These are phyloP conservation scores for Mesoligia furuncula DNA, from an alignment of 2,888 invertebrate genomes.

Conservation along the genomic window DNA sequence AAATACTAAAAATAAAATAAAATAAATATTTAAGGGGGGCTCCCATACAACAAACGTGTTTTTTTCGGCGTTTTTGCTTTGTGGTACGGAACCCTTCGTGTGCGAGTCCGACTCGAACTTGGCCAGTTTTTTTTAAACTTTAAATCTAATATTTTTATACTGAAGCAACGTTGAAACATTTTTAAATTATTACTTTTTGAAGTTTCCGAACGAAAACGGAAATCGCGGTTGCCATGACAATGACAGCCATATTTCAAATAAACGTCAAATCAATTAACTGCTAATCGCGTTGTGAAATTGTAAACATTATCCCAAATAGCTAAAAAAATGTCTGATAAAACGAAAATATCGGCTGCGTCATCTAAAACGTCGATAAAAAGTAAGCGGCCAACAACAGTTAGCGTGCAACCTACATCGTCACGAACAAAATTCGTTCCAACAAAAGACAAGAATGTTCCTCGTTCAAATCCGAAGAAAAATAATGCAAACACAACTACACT, in stretches of 20 bases:
- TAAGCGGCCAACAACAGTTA: conserved; percentile 74
- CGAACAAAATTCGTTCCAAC: conserved; percentile 64
- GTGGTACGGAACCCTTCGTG: too few species aligned
- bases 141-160: too few species aligned
- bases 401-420: conserved; percentile 67
- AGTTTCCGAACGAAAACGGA: conserved; percentile 74
- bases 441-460: conserved; percentile 67
- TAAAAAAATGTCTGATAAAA: conserved; percentile 79
- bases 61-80: too few species aligned
- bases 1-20: too few species aligned
- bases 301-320: not conserved
- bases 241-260: conserved; percentile 72
- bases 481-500: conserved; percentile 71
- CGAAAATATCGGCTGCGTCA: conserved; percentile 71
- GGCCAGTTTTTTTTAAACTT: too few species aligned
- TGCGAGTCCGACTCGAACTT: too few species aligned
- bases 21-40: too few species aligned
- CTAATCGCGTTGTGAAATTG: not conserved
- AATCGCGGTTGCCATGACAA: conserved; percentile 76
- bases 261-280: conserved; percentile 68
- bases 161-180: too few species aligned
- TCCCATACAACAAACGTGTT: too few species aligned
- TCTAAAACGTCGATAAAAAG: conserved; percentile 70
- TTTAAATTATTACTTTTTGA: not conserved
- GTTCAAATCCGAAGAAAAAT: conserved; percentile 72